A percentile compares a stretch with the other conserved stretches of the same genome.
Evolutionary conservation across 2,797 vertebrate species (phyloP).

Genomic region (Chloroceryle amazona): DNA sequence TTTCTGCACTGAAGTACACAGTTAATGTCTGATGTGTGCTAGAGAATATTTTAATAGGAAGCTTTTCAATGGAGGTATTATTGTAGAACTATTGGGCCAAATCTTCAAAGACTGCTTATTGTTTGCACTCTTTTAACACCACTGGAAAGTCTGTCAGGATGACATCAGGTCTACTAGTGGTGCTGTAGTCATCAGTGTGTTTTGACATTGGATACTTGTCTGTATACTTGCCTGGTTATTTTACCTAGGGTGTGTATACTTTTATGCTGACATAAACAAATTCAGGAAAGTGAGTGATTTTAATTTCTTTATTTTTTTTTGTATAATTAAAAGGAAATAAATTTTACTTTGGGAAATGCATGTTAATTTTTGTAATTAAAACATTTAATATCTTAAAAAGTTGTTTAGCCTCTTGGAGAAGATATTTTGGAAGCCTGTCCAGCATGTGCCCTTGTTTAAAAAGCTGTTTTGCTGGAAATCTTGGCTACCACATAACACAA

Average conservation of each 20-base stretch:
- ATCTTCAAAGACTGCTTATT: not conserved
- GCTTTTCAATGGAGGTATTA: not conserved
- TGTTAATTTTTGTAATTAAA: not conserved
- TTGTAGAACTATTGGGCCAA: not conserved
- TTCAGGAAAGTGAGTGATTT: not conserved
- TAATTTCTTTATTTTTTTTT: not conserved
- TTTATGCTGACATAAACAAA: not conserved
- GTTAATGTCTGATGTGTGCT: not conserved
- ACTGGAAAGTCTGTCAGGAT: not conserved
- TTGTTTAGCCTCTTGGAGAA: not conserved
- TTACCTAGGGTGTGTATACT: not conserved
- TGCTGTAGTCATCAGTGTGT: not conserved
- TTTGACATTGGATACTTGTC: not conserved
- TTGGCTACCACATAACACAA: conserved; percentile 14
- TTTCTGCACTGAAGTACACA: not conserved
- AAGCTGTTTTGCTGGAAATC: conserved; percentile 6
- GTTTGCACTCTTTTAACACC: not conserved
- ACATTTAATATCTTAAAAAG: not conserved
- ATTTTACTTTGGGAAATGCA: not conserved
- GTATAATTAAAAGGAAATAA: not conserved
- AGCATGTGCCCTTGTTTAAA: not conserved
- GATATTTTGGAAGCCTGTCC: not conserved
- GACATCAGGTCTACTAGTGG: too few relatives aligned
- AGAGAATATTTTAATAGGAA: not conserved
- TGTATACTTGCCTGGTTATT: not conserved